A percentile compares a stretch with the other conserved stretches of the same genome.
Conservation (phyloP, 2,113 vertebrate genomes). For the Drymodes brunneopygia region DNA sequence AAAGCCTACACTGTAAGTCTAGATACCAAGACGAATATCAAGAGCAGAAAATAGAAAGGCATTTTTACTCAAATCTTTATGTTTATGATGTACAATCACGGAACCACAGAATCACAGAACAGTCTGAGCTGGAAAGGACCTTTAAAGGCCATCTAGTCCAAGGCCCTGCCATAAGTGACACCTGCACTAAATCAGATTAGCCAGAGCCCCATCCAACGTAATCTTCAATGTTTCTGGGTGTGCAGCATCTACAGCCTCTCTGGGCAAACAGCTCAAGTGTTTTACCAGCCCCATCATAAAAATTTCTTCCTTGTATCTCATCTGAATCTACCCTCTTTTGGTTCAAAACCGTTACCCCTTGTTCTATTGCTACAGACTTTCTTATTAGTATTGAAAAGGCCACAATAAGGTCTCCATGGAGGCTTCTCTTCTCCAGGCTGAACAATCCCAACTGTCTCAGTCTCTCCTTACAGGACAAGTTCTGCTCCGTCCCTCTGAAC, state of each 20-base stretch:
- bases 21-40: not conserved
- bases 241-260: not conserved
- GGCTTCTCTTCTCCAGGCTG: not conserved
- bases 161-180: rapidly evolving
- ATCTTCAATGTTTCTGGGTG: not conserved
- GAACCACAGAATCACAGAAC: not conserved
- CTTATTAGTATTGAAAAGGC: not conserved
- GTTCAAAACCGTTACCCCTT: not conserved
- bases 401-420: rapidly evolving
- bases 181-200: not conserved
- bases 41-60: not conserved
- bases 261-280: rapidly evolving
- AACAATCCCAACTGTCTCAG: not conserved
- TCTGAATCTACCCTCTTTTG: not conserved
- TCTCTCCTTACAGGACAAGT: not conserved
- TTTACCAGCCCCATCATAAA: not conserved
- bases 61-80: not conserved
- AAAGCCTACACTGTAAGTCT: not conserved
- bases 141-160: not conserved
- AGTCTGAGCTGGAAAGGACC: not conserved
- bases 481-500: not conserved
- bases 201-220: not conserved
- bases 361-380: not conserved
- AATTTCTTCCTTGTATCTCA: not conserved
- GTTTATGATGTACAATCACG: rapidly evolving